These are phyloP conservation scores for Anthopleura sola DNA, from an alignment of 64 coral and sea anemone genomes.

Conservation along the genomic window DNA sequence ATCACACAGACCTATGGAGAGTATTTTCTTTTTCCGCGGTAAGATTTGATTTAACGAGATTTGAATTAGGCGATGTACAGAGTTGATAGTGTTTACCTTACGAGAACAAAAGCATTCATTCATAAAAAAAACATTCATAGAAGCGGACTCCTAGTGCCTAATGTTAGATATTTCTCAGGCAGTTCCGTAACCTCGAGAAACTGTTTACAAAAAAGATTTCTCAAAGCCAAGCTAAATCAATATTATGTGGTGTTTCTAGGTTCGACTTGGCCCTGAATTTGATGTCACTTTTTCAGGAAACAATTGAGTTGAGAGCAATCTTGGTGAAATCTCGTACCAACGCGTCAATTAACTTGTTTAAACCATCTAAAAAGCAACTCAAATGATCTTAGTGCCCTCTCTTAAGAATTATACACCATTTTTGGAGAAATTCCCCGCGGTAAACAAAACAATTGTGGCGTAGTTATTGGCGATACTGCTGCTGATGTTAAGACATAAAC, in stretches of 20 bases:
- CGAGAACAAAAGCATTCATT: not conserved
- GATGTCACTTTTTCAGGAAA: slow-evolving; percentile 1
- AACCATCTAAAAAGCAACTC: not conserved
- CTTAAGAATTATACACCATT: not conserved
- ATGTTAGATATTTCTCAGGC: slow-evolving; percentile 31
- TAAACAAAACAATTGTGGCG: slow-evolving; percentile 1
- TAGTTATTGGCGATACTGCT: not conserved
- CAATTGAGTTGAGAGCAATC: not conserved
- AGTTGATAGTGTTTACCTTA: not conserved
- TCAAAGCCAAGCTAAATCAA: slow-evolving; percentile 15
- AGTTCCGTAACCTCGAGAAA: slow-evolving; percentile 44
- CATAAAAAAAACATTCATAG: not conserved
- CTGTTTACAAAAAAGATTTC: slow-evolving; percentile 42
- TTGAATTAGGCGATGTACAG: not conserved
- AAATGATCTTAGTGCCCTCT: not conserved
- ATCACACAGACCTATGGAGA: not conserved
- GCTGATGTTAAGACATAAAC: not conserved
- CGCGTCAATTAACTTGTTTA: slow-evolving; percentile 15
- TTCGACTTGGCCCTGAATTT: slow-evolving; percentile 3
- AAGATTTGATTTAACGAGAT: not conserved
- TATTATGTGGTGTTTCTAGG: not conserved
- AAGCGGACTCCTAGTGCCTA: not conserved
- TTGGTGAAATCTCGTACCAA: not conserved
- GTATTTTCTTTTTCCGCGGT: not conserved
- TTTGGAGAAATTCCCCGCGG: not conserved